phyloP scores from a whole-genome alignment of 1,140 invertebrate genomes.

The Heliconius congener region DNA sequence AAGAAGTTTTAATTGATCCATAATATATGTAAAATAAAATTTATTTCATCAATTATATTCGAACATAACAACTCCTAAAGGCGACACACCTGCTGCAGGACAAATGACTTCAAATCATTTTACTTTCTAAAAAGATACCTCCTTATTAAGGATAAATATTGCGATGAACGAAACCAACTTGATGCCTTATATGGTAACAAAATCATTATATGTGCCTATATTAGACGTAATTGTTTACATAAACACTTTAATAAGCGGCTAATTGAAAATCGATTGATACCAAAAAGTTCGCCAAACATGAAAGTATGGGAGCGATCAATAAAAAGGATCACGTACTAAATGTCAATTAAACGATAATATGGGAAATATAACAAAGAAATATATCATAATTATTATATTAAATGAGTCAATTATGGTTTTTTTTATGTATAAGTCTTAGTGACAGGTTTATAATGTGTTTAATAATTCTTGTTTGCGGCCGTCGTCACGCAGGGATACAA shows the following conservation, averaged over 20 bases:
- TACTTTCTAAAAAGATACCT: not conserved
- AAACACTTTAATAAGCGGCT: not conserved
- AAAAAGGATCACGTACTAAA: not conserved
- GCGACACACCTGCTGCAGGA: not conserved
- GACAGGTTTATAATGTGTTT: not conserved
- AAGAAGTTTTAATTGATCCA: not conserved
- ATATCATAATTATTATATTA: not conserved
- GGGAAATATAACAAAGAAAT: not conserved
- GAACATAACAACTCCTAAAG: not conserved
- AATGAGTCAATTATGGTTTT: not conserved
- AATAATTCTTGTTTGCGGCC: not conserved
- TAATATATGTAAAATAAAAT: not conserved
- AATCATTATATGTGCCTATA: not conserved
- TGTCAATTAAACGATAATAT: slow-evolving; percentile 2
- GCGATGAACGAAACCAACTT: not conserved
- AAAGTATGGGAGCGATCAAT: not conserved
- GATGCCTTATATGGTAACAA: not conserved
- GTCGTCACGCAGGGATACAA: not conserved
- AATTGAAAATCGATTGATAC: not conserved
- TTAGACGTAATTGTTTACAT: not conserved
- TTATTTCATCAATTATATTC: not conserved
- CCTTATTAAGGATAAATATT: too few species aligned
- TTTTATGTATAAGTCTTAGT: not conserved
- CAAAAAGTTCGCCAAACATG: not conserved
- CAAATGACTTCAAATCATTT: not conserved